Base-by-base conservation (phyloP, 2,888 invertebrate genomes). In the Steinernema scapterisci region DNA sequence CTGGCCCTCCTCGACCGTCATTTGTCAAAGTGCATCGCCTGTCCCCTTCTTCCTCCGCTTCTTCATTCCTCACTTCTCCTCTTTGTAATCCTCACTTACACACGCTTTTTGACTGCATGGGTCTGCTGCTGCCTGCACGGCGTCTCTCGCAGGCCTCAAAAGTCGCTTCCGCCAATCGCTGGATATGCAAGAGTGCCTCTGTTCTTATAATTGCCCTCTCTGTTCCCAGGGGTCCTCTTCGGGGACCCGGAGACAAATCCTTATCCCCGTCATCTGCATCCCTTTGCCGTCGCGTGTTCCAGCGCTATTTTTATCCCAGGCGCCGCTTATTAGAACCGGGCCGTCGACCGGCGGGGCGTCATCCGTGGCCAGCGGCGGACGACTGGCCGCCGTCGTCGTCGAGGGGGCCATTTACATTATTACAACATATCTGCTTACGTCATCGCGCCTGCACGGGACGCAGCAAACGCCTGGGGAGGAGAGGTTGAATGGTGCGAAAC, bases 381-480 rank as follows among this genome's bases (percentile, higher is more conserved):
- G 63, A 11, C 63, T 2, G 13, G 63, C 31, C 9, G 63, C 38
- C 38, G 38, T 9, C 38, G 38, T 38, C 38, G 38, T 3, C 38
- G 38, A 6, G 6, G 38, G 63, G 63, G 63, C 63, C 63, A 63
- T 63, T 63, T 38, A 63, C 63, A 63, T 63, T 63, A 63, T 63
- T 63, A 63, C 63, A 63, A 63, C 63, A 31, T 19, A 63, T 63
- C 21, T 54, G 63, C 31, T 63, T 63, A 31, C 63, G 63, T 63
- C 63, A 63, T 63, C 19, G 19, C 27, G 63, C 25, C 19, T 63
- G 63, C 63, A 63, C 63, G 63, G 27, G 63, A 19, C 63, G 11
- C 31, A 31, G 11, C 38, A 38, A 38, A 38, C 63, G 63, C 16
- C 63, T 63, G 27, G 31, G 25, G 11, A 6, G 23, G 16, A 25